Evolutionary conservation across 2,113 vertebrate species (phyloP), one percentile per base, ranked within the genome.

Genomic region (Pristiophorus japonicus): DNA sequence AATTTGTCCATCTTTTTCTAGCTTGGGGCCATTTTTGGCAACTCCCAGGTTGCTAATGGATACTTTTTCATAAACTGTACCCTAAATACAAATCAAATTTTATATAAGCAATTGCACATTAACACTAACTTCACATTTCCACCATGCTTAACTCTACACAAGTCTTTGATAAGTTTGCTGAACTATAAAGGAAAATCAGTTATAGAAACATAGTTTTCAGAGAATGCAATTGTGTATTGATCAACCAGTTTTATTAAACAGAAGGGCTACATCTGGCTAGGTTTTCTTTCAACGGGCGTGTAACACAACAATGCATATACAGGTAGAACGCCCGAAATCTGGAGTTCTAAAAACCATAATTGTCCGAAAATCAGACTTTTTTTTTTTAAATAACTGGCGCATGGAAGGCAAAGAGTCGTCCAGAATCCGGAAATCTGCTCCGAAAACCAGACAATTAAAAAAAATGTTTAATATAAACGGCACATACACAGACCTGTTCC

Each of bases 31-130:
- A 7, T 97, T 97, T 96, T 96, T 97, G 59, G 98, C 98, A 34
- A 98, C 20, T 2, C 99, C 99, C 97, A 99, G 97, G 96, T 98
- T 99, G 88, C 98, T 98, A 96, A 99, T 97, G 0, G 98, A 98
- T 0, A 98, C 98, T 0, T 96, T 97, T 96, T 99, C 98, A 11
- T 96, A 95, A 0, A n/a, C 22, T 11, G 78, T 95, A 38, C 96
- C 97, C 98, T 98, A 84, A 88, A 70, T 16, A 51, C 30, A 70
- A 94, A 94, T 7, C 62, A 94, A 47, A 70, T 11, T 30, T 55
- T 27, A 62, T 34, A 14, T n/a, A 51, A 90, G 51, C 87, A 90
- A 47, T 11, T 94, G 10, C 16, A 94, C 45, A 51, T 47, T 70
- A 47, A 0, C 3, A 42, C 88, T n/a, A 38, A 30, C 30, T 73